These are phyloP conservation scores for Myanophis thanlyinensis DNA, from an alignment of 2,113 vertebrate genomes.

Conservation along the genomic window DNA sequence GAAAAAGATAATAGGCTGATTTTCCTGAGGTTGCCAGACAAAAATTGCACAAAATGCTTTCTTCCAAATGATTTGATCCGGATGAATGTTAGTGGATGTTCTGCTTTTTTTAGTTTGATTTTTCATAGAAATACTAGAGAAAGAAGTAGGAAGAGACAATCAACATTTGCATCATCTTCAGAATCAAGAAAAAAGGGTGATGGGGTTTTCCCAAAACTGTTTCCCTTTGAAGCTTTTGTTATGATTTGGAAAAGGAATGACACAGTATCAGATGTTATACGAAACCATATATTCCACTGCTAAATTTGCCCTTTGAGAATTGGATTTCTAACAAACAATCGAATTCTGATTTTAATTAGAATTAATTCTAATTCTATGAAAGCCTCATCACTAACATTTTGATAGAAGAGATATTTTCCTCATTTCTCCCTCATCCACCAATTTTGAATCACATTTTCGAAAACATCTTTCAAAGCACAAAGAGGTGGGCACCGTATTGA, in stretches of 20 bases:
- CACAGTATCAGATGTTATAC: background rate
- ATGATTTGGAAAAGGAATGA: slow-evolving; percentile 3
- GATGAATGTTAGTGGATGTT: background rate
- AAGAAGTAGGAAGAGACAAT: background rate
- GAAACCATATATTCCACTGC: background rate
- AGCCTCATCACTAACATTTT: background rate
- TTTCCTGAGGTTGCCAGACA: fast-evolving
- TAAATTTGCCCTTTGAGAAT: fast-evolving
- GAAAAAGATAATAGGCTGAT: background rate
- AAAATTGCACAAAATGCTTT: background rate
- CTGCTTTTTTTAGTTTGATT: background rate
- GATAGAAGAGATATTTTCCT: slow-evolving; percentile 15
- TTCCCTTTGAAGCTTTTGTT: slow-evolving; percentile 23
- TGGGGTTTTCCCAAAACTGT: background rate
- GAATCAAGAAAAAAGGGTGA: background rate
- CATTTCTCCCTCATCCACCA: background rate
- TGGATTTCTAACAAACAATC: slow-evolving; percentile 5
- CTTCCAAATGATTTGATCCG: fast-evolving
- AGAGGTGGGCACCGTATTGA: background rate
- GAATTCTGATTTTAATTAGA: background rate
- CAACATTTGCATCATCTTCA: background rate
- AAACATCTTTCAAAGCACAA: background rate
- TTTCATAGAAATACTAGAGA: background rate
- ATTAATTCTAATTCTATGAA: background rate
- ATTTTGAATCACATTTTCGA: background rate